Conservation (phyloP, 2,797 vertebrate genomes). For the Hemibagrus guttatus region DNA sequence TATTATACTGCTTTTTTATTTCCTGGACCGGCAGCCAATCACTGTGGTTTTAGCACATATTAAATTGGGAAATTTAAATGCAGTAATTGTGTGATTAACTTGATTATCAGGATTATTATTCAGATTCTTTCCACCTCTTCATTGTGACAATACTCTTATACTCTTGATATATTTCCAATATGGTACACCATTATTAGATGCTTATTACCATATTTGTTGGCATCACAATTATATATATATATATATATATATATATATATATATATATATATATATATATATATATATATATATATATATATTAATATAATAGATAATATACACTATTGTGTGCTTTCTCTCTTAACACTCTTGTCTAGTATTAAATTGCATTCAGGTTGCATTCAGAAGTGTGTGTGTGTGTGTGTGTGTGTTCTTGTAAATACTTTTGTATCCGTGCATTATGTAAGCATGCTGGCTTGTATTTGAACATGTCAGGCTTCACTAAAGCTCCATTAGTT, state of each 20-base stretch:
- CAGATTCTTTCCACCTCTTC: neutral
- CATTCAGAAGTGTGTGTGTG: neutral
- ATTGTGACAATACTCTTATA: neutral
- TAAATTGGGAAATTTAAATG: neutral
- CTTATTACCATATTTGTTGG: neutral
- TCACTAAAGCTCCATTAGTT: conserved; percentile 44
- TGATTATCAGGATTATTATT: neutral
- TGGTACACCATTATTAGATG: neutral
- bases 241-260: too few relatives aligned
- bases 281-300: too few relatives aligned
- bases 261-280: too few relatives aligned
- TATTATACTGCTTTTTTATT: neutral
- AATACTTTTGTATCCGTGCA: neutral
- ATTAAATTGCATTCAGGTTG: neutral
- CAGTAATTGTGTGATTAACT: neutral
- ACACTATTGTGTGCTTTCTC: neutral
- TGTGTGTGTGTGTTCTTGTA: neutral
- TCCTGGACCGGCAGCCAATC: neutral
- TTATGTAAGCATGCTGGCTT: conserved; percentile 15
- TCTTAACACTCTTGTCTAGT: neutral
- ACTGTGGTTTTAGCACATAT: neutral
- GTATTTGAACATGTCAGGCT: conserved; percentile 9
- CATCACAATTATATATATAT: neutral
- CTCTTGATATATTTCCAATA: neutral
- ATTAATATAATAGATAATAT: too few relatives aligned